These are phyloP conservation scores for Sarcophaga subvicina DNA, from an alignment of 2,888 invertebrate genomes.

Conservation along the genomic window DNA sequence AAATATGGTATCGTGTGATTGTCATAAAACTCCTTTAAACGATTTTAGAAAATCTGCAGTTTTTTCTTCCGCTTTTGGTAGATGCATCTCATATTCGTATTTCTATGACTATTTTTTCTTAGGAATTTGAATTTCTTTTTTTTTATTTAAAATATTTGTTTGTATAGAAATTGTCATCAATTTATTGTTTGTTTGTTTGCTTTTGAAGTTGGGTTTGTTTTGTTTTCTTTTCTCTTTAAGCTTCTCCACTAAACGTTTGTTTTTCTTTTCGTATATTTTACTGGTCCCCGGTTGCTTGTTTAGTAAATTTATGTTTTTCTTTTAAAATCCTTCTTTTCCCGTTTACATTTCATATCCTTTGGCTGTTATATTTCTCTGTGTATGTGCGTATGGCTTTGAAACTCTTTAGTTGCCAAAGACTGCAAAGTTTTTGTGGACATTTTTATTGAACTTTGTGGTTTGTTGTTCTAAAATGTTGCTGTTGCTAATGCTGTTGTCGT, in stretches of 20 bases:
- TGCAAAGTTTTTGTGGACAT: conserved; percentile 47
- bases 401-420: conserved; percentile 19
- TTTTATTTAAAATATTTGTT: neutral
- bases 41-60: conserved; percentile 44
- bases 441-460: conserved; percentile 56
- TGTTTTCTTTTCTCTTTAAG: conserved; percentile 28
- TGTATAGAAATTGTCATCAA: conserved; percentile 47
- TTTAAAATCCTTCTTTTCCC: conserved; percentile 37
- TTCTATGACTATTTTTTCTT: neutral
- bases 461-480: conserved; percentile 42
- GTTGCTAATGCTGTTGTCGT: neutral
- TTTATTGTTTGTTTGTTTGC: conserved; percentile 49
- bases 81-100: conserved; percentile 5
- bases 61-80: neutral
- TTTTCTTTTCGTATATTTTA: conserved; percentile 7
- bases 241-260: neutral
- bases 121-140: too few species aligned
- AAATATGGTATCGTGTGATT: conserved; percentile 17
- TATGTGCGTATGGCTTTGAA: neutral
- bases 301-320: conserved; percentile 55
- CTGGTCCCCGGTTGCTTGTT: conserved; percentile 58
- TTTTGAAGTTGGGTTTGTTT: conserved; percentile 14
- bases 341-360: conserved; percentile 36
- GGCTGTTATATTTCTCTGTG: neutral
- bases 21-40: conserved; percentile 20